A percentile compares a stretch with the other conserved stretches of the same genome.
Conservation (phyloP, 1,140 invertebrate species). For the Carcinoscorpius rotundicauda region DNA sequence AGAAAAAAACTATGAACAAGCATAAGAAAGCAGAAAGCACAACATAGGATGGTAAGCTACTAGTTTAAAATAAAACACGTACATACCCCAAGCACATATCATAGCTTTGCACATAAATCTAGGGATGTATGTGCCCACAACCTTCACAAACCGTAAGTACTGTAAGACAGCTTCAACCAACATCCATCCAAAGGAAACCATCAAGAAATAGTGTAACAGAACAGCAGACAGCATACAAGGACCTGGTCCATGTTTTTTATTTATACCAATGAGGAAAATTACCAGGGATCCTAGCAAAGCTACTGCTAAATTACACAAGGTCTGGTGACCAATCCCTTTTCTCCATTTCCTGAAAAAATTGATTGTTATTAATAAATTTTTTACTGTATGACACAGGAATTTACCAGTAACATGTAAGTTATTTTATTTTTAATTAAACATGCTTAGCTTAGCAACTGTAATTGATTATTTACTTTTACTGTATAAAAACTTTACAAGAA, state of each 20-base stretch:
- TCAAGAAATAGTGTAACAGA: conserved; percentile 36
- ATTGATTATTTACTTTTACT: no score
- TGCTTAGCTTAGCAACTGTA: no score
- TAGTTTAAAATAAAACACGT: no score
- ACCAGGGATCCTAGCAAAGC: conserved; percentile 2
- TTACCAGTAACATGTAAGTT: no score
- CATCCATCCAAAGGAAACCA: conserved; percentile 40
- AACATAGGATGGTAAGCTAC: no score
- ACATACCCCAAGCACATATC: conserved; percentile 36
- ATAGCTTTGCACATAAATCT: conserved; percentile 33
- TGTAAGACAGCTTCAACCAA: conserved; percentile 37
- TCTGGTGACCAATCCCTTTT: conserved; percentile 7
- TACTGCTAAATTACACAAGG: conserved; percentile 9
- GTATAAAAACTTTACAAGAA: no score
- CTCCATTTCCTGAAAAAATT: conserved; percentile 11
- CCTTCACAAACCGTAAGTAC: conserved; percentile 38
- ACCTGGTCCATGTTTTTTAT: background rate
- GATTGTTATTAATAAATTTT: no score
- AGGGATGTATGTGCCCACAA: conserved; percentile 36
- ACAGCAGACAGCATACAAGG: conserved; percentile 31
- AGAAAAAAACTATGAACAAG: no score
- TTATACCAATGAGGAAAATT: conserved; percentile 5
- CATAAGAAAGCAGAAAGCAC: no score
- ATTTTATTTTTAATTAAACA: no score
- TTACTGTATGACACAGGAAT: no score